Evolutionary conservation across 2,888 invertebrate genomes (phyloP), one percentile per base, ranked within the genome.

Genomic region (Allophyes oxyacanthae): DNA sequence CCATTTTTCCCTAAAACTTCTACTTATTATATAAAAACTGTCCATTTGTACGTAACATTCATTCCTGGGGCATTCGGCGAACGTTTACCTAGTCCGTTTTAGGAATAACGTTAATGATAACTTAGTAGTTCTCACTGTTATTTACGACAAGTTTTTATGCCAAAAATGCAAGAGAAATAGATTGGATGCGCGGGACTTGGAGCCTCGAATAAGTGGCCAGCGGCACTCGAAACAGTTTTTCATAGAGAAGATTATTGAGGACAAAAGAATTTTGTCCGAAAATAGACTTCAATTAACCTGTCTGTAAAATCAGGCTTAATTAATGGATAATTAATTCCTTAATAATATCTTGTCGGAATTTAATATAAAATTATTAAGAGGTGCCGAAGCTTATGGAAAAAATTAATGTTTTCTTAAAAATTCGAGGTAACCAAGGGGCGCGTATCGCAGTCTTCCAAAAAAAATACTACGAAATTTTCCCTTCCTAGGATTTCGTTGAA

Each of bases 401-500:
- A 28, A 6, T 1, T 4, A 8, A 28, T 8, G 28, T 28, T 28
- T 28, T 28, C 1, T 28, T 6, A 28, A 28, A 8, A 25, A 34
- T 0, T 11, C 9, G 15, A 64, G 33, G n/a, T 10, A 10, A 45
- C 25, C 36, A 53, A 49, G 42, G 6, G 13, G 9, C 45, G 33
- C 43, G 56, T 30, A 49, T 32, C 36, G 14, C 34, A n/a, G 14
- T 55, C 46, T 45, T 32, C n/a, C 44, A 1, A 36, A 20, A 32
- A 55, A 60, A 44, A 69, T 34, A 56, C 51, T 54, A 59, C 20
- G 44, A 58, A 72, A 67, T 64, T 66, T 79, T 83, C 82, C 83
- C 85, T 85, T 87, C 89, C 92, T 92, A 91, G 92, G 92, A 91
- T 91, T 92, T 88, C 78, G 89, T 90, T 91, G 52, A 71, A 64